Evolutionary conservation across 2,888 invertebrate genomes (phyloP), one percentile per base, ranked within the genome.

Genomic region (Megaustenia siamemsis): DNA sequence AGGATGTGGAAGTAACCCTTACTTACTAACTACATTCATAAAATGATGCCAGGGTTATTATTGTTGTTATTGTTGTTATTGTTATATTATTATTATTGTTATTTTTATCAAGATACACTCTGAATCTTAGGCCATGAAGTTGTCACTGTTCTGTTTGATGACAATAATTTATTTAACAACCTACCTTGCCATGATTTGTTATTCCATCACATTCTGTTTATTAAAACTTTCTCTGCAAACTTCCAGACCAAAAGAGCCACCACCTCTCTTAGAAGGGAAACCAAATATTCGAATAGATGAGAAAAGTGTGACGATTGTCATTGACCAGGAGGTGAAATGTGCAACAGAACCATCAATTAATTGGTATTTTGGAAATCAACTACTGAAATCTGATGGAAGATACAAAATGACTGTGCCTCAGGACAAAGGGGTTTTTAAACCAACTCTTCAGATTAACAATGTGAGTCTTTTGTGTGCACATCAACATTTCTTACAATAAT

Each of bases 281-380:
- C 98, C 98, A 82, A 96, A 98, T 90, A 96, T 98, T 92, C 97
- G 97, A 94, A 96, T 98, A 92, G 96, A 98, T 90, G 98, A 98
- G 94, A 97, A 97, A 95, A 97, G 96, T 94, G 89, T 87, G 35
- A 73, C 87, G n/a, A 89, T 92, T 10, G 85, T 91, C 21, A 89
- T 92, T 35, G 90, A 89, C 63, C 89, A 91, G 82, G 87, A 87
- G 56, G 86, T 92, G 12, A 79, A 83, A n/a, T 88, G 90, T 10
- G 84, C 87, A 12, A 85, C 86, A 24, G 89, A 88, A 83, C 93
- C 93, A 43, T 89, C 89, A 8, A 88, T 89, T 4, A 83, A 85
- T 53, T 93, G 93, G 93, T 89, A 87, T 66, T 89, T 88, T 79
- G 93, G 94, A 84, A 97, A 96, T 94, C 96, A 97, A 94, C 95